These are phyloP conservation scores for Ladona fulva DNA, from an alignment of 1,140 invertebrate species.

Conservation along the genomic window DNA sequence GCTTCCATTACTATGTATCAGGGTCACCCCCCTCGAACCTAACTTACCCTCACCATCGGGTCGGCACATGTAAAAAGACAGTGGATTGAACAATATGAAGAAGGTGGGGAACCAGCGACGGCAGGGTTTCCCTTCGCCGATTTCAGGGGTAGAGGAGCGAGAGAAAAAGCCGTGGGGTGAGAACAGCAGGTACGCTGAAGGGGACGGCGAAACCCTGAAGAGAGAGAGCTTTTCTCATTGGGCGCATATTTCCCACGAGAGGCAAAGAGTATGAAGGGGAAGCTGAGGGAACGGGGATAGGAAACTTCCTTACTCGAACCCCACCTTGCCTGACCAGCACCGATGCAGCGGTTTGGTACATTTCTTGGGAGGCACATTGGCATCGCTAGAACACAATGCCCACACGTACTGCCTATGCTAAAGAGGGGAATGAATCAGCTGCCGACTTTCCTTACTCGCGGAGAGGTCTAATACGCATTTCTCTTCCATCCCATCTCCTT, in stretches of 20 bases:
- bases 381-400: not conserved
- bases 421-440: not conserved
- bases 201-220: not conserved
- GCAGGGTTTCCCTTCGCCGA: not conserved
- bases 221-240: not conserved
- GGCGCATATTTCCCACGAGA: not conserved
- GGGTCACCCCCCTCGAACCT: not conserved
- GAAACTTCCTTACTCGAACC: not conserved
- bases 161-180: not conserved
- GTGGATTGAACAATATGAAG: not conserved
- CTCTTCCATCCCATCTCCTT: no score
- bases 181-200: not conserved
- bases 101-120: not conserved
- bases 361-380: not conserved
- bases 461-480: no score
- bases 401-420: not conserved
- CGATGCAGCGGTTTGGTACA: not conserved
- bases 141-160: not conserved
- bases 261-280: not conserved
- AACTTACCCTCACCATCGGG: not conserved
- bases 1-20: not conserved
- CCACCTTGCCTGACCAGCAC: conserved; percentile 1
- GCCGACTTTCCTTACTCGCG: not conserved
- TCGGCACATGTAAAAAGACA: not conserved
- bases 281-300: not conserved